Base-by-base conservation (phyloP, 2,888 invertebrate genomes). In the Cyaniris semiargus region DNA sequence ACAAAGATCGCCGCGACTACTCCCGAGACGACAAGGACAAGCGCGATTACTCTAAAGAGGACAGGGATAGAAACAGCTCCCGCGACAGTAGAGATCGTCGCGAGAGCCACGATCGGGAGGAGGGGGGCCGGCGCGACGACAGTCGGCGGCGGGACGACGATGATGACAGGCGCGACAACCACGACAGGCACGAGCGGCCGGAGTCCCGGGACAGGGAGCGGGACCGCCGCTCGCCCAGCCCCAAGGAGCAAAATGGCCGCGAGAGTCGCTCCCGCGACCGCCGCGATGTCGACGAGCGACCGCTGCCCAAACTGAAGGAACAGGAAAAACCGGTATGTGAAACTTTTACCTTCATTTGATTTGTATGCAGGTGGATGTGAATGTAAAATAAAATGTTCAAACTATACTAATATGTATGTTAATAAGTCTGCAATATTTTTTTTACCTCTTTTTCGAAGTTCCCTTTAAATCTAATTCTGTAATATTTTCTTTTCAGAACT, bases 261-360 rank as follows among this genome's bases (percentile, higher is more conserved):
- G 85, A 79, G 56, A 90, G 90, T 79, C 89, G 89, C 83, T 86
- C 88, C 78, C 86, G 88, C 18, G 91, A 91, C 81, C 83, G 88
- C 5, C 82, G 81, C 80, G 88, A 89, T 78, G 85, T 86, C 23
- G 90, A 89, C 0, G 90, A 90, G 1, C 88, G 85, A 79, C 86
- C 90, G 82, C 95, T 97, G 96, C 96, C 97, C 85, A 97, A 96
- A 90, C 91, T 96, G 84, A 96, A 95, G 86, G 96, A 96, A 88
- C 95, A 96, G 81, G 95, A 96, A 87, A 95, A 96, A 89, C 96
- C 97, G 86, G 96, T 96, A 90, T 91, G 95, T 92, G 81, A 53
- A 27, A 27, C 13, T 13, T 27, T 10, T 66, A 3, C 66, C 53
- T 44, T 27, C 44, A 10, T 8, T 44, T 31, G n/a, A 60, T 56